Conservation (phyloP, 2,888 invertebrate genomes). For the Tricholauxania praeusta region DNA sequence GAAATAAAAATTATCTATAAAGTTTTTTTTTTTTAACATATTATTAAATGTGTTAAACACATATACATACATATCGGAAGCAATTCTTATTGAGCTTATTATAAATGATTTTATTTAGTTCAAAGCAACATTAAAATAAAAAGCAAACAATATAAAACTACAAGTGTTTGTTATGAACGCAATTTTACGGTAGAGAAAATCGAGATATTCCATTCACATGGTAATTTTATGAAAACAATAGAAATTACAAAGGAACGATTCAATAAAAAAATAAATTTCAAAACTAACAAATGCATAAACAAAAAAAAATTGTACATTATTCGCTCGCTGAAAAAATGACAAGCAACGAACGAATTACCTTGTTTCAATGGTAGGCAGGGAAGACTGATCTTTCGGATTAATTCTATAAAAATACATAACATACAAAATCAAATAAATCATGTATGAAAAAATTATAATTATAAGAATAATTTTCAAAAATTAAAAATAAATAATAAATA, state of each 20-base stretch:
- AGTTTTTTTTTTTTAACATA: no score
- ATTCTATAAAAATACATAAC: slow-evolving; percentile 60
- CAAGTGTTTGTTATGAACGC: slow-evolving; percentile 26
- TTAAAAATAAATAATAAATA: neutral
- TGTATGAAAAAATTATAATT: slow-evolving; percentile 24
- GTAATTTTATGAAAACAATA: slow-evolving; percentile 32
- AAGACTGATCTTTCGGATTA: slow-evolving; percentile 68
- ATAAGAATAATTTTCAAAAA: slow-evolving; percentile 16
- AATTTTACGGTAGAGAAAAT: slow-evolving; percentile 19
- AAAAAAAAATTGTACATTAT: slow-evolving; percentile 41
- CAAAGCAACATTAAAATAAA: slow-evolving; percentile 38
- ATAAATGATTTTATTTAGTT: slow-evolving; percentile 11
- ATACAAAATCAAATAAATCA: slow-evolving; percentile 35
- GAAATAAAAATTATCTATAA: no score
- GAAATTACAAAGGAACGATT: slow-evolving; percentile 32
- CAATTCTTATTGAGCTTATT: neutral
- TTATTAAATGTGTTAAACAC: no score
- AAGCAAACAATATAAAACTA: slow-evolving; percentile 37
- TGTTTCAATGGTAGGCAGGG: slow-evolving; percentile 52
- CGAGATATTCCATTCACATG: slow-evolving; percentile 24
- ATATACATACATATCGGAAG: no score
- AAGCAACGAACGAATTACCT: slow-evolving; percentile 64
- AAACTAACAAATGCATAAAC: slow-evolving; percentile 37
- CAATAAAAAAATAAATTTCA: slow-evolving; percentile 34
- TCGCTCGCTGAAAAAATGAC: slow-evolving; percentile 47